Evolutionary conservation across 2,113 vertebrate species (phyloP).

Genomic region (Hemichromis elongatus): DNA sequence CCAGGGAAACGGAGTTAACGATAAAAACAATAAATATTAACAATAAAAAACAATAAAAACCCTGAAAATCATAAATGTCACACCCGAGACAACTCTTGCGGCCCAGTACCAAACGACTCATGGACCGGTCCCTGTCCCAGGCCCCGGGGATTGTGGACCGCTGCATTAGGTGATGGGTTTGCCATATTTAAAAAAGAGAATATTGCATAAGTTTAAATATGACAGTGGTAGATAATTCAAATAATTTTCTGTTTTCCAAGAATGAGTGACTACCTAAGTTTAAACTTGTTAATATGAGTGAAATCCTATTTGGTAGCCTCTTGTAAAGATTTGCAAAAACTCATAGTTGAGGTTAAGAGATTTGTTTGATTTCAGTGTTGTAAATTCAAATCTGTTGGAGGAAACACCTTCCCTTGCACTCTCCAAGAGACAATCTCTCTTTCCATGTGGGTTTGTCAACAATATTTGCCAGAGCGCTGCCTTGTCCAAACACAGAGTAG

Average conservation of each 20-base stretch:
- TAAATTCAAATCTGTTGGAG: background rate
- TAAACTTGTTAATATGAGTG: background rate
- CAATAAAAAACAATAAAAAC: too few relatives aligned
- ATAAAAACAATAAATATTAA: too few relatives aligned
- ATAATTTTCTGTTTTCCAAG: background rate
- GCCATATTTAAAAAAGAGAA: background rate
- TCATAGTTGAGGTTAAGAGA: background rate
- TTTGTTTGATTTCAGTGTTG: background rate
- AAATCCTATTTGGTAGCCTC: accelerated
- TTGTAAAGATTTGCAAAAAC: background rate
- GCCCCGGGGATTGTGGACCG: too few relatives aligned
- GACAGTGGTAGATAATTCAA: background rate
- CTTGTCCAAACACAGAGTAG: background rate
- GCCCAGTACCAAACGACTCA: too few relatives aligned
- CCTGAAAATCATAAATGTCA: too few relatives aligned
- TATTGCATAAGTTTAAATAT: background rate
- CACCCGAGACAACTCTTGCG: too few relatives aligned
- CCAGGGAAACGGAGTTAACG: too few relatives aligned
- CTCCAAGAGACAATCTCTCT: slow-evolving; percentile 1
- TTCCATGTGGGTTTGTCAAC: slow-evolving; percentile 17
- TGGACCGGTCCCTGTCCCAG: too few relatives aligned
- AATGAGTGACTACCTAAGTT: background rate
- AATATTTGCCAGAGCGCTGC: background rate
- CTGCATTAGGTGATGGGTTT: background rate
- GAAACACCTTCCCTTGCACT: background rate